phyloP scores from a whole-genome alignment of 2,113 vertebrate species.

The Ardeotis arabs region DNA sequence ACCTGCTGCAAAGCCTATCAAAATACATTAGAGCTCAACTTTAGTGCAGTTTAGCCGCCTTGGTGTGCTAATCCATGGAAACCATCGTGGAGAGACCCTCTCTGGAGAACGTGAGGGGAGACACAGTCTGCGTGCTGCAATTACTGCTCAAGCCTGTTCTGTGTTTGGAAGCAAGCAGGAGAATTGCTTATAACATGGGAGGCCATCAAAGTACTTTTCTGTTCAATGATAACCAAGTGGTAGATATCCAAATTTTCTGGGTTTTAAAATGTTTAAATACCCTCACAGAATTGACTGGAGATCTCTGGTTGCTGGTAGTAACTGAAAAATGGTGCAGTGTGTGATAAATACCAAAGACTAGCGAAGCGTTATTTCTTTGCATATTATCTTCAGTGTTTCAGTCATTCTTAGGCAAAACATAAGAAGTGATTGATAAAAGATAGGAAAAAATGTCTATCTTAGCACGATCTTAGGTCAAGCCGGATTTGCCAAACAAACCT shows the following conservation, averaged over 20 bases:
- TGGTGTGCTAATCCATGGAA: not conserved
- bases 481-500: not conserved
- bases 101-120: not conserved
- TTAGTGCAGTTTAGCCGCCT: not conserved
- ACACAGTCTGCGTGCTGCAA: rapidly evolving
- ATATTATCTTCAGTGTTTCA: not conserved
- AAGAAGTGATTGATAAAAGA: not conserved
- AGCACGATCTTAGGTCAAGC: not conserved
- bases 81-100: rapidly evolving
- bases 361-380: not conserved
- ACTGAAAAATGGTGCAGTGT: not conserved
- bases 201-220: not conserved
- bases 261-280: not conserved
- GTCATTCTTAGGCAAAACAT: not conserved
- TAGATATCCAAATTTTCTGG: not conserved
- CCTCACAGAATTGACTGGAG: not conserved
- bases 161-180: not conserved
- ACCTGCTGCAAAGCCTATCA: not conserved
- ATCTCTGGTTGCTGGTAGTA: not conserved
- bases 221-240: not conserved
- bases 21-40: not conserved
- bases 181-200: not conserved
- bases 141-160: not conserved
- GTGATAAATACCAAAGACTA: not conserved
- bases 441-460: not conserved